Conservation (phyloP, 1,140 invertebrate genomes). For the Matsumurasca onukii region DNA sequence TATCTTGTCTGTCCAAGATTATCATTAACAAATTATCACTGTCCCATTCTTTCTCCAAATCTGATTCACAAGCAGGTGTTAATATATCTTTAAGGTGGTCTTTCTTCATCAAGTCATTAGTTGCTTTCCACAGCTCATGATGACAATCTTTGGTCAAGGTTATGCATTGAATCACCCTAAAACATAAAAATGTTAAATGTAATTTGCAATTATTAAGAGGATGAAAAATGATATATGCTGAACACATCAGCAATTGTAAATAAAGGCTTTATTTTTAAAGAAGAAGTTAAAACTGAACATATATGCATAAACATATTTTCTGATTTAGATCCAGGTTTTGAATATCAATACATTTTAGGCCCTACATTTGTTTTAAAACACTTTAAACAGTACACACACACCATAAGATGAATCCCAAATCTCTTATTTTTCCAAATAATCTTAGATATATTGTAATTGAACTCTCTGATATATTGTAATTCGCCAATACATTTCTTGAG, state of each 20-base stretch:
- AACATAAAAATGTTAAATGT: no score
- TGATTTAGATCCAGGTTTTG: neutral
- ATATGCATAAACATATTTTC: conserved; percentile 17
- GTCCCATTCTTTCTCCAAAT: conserved; percentile 56
- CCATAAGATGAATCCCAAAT: no score
- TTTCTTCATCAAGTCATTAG: conserved; percentile 72
- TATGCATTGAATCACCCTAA: conserved; percentile 44
- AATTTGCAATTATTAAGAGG: no score
- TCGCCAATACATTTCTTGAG: no score
- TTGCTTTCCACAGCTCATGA: conserved; percentile 75
- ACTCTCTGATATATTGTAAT: no score
- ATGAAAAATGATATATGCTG: conserved; percentile 21
- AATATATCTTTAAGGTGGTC: conserved; percentile 69
- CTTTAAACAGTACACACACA: neutral
- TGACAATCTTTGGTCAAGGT: conserved; percentile 62
- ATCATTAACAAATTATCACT: conserved; percentile 69
- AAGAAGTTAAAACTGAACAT: conserved; percentile 13
- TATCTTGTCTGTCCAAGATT: conserved; percentile 73
- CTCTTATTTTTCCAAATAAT: no score
- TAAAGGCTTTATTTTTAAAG: conserved; percentile 12
- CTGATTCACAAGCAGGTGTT: conserved; percentile 65
- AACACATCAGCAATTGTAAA: no score
- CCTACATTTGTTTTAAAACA: neutral
- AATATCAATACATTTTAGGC: neutral
- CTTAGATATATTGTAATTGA: no score